These are phyloP conservation scores for Ectobius pallidus DNA, from an alignment of 2,888 invertebrate genomes.

Conservation along the genomic window DNA sequence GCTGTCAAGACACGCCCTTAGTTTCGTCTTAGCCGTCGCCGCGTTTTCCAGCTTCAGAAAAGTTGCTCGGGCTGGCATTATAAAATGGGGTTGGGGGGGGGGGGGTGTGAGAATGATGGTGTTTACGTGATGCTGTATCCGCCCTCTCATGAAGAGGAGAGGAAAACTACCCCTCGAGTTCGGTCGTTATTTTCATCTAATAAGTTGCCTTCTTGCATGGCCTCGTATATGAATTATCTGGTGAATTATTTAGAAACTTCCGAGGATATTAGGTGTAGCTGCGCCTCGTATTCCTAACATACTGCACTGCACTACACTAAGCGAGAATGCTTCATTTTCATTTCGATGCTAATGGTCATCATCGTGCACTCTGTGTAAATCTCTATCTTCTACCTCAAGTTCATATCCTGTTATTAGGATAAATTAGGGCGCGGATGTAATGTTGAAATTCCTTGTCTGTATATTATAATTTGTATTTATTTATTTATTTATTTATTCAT, in stretches of 20 bases:
- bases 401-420: no score
- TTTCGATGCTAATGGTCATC: not conserved
- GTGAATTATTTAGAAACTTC: slow-evolving; percentile 30
- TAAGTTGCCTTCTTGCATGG: slow-evolving; percentile 28
- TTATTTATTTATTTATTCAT: no score
- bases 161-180: slow-evolving; percentile 21
- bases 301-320: not conserved
- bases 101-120: slow-evolving; percentile 38
- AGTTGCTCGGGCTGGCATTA: slow-evolving; percentile 19
- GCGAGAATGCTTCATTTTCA: not conserved
- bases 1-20: slow-evolving; percentile 41
- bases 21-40: slow-evolving; percentile 22
- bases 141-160: not conserved
- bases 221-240: slow-evolving; percentile 13
- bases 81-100: not conserved
- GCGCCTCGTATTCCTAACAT: not conserved
- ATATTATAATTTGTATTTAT: no score
- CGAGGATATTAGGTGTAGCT: slow-evolving; percentile 6
- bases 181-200: slow-evolving; percentile 31
- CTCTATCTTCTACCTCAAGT: no score
- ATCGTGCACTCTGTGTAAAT: no score
- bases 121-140: slow-evolving; percentile 39
- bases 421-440: no score
- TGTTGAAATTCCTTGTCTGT: no score
- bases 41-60: slow-evolving; percentile 13